Base-by-base conservation (phyloP, 2,888 invertebrate species). In the Leptopilina drosophilae region DNA sequence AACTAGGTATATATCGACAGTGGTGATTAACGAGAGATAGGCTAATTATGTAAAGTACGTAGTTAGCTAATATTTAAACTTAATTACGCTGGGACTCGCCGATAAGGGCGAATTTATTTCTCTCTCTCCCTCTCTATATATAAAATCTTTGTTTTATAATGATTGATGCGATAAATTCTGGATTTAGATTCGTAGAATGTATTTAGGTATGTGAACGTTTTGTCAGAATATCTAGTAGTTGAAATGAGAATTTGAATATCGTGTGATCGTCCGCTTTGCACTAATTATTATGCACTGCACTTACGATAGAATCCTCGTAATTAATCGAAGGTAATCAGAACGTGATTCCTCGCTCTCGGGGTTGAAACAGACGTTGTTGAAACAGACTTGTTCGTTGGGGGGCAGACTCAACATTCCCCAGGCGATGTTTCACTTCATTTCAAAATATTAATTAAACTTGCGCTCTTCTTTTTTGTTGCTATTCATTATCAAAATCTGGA, bases 241-340 rank as follows among this genome's bases (percentile, higher is more conserved):
- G 20, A 49, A 46, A 67, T 49, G 53, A 69, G 26, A 69, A 69
- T 69, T 53, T 49, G 49, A 53, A 53, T 14, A 69, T 33, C 49
- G 67, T 49, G 49, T 49, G 49, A 20, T 67, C 15, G 49, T 15
- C 7, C 49, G 49, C 49, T 53, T 53, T 53, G 53, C n/a, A 26
- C 69, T 53, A 69, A 69, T 53, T 69, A 69, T 53, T 69, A 69
- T 69, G 69, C 69, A 53, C 49, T 53, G 73, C 73, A 56, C 73
- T 56, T 56, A 56, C 33, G 33, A 33, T 56, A n/a, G 56, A 73
- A 56, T 73, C n/a, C 56, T 73, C 56, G 73, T 73, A 73, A 73
- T 56, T 73, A 73, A 73, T 73, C 33, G 33, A 73, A 53, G 73
- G 33, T 26, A 73, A 73, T 73, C 33, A 56, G 33, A 33, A 73